Base-by-base conservation (phyloP, 2,113 vertebrate species). In the Dinomys branickii region DNA sequence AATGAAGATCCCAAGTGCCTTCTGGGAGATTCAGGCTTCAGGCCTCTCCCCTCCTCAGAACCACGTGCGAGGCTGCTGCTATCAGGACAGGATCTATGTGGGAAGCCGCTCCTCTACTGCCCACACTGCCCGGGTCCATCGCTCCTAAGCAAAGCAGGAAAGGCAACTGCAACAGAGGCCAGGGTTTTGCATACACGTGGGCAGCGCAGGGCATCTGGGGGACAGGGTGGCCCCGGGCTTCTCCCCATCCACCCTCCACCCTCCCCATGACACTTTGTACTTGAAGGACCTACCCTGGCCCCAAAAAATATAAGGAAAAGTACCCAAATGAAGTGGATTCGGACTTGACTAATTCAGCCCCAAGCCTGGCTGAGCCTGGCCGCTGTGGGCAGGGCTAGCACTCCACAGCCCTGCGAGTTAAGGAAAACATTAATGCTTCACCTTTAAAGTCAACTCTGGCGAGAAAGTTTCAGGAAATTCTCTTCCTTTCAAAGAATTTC, bases 111-210 rank as follows among this genome's bases (percentile, higher is more conserved):
- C 9, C 52, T 67, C 75, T 61, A n/a, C 9, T 5, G 1, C 3
- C 54, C 58, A 12, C 30, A 28, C n/a, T 7, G 12, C 35, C 38
- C 6, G 8, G 30, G 44, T 59, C 47, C 47, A 30, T 20, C 50
- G 7, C 54, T 63, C 16, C 26, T 3, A 58, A 56, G 8, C n/a
- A 26, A 30, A 67, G 38, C 50, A 3, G 7, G 33, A 1, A 20
- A 28, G 59, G 24, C 24, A 0, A 0, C 7, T 38, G 1, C 6
- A 13, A 1, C 35, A 12, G 19, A 13, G 1, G 24, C 44, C 58
- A 28, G 17, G 28, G 3, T 6, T 22, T 38, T 52, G 54, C 8
- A 7, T 0, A 61, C 52, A 44, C 1, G 1, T n/a, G 28, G 17
- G 20, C 4, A 5, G 28, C 28, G 0, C 0, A 1, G 63, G 20